These are phyloP conservation scores for Caenorhabditis virilis DNA, from an alignment of 2,888 invertebrate species.

Conservation along the genomic window DNA sequence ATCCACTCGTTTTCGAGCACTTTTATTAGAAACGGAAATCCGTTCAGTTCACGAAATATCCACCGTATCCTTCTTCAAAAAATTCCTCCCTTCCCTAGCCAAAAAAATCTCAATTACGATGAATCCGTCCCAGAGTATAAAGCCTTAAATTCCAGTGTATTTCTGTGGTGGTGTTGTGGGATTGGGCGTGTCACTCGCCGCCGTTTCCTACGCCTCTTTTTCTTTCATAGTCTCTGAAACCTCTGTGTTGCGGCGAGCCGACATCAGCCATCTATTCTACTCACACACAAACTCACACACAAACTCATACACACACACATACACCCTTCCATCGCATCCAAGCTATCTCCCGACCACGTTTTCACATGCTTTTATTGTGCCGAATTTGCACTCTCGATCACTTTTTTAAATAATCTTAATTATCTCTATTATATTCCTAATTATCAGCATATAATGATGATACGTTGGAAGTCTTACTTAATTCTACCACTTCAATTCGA, in stretches of 20 bases:
- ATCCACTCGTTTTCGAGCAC: too few relatives aligned
- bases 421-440: neutral
- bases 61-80: too few relatives aligned
- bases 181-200: constrained; percentile 33
- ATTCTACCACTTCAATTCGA: neutral
- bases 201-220: neutral
- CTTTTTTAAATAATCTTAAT: neutral
- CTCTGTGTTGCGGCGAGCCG: constrained; percentile 2
- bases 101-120: too few relatives aligned
- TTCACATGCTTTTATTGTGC: constrained; percentile 25
- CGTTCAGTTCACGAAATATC: too few relatives aligned
- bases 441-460: constrained; percentile 20
- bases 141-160: too few relatives aligned
- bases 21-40: too few relatives aligned
- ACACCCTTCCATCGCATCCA: neutral
- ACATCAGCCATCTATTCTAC: neutral
- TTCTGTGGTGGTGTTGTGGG: too few relatives aligned
- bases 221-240: constrained; percentile 7
- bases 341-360: constrained; percentile 10
- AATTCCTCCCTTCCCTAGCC: too few relatives aligned
- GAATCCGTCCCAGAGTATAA: too few relatives aligned
- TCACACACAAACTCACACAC: neutral
- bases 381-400: constrained; percentile 29
- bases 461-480: constrained; percentile 29
- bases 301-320: neutral